Evolutionary conservation across 2,888 invertebrate species (phyloP), one percentile per base, ranked within the genome.

Genomic region (Polydrusus pterygomalis): DNA sequence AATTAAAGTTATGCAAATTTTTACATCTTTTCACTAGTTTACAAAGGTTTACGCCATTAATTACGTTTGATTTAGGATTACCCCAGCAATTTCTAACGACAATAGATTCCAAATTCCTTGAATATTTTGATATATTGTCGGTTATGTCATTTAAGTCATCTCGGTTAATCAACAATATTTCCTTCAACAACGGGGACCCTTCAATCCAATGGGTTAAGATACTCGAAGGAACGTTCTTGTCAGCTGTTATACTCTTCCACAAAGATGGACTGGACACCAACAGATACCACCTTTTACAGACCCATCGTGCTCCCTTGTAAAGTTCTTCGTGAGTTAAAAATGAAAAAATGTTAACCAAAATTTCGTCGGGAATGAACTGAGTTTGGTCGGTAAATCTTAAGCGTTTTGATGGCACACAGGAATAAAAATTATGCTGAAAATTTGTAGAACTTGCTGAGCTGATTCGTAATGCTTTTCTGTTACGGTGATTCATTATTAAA

Each of bases 211-310:
- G 74, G 65, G 76, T 78, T 8, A 83, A 73, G 45, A 80, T 72
- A 11, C 77, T 60, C 0, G 80, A 78, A 1, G 82, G 82, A 6
- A 82, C 67, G 34, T 77, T 54, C n/a, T 76, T 71, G 25, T 79
- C 70, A 20, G 70, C 82, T 30, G 78, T 70, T 47, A 82, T 81
- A 40, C 51, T 78, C 63, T 69, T 81, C 82, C 82, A 83, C 54
- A 82, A 77, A 9, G 78, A 70, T 1, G 82, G 80, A 17, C 80
- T 74, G 9, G 76, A 76, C 1, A 78, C 74, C 13, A 81, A 69
- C n/a, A 72, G 3, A 45, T 78, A 77, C 82, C 82, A 83, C 30
- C 81, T 75, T 72, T 77, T 81, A 43, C 82, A 82, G n/a, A 83
- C 82, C 17, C 77, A 70, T 47, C 78, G 63, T 9, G 78, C 38